Conservation (phyloP, 2,797 vertebrate species). For the Psittacula echo region DNA sequence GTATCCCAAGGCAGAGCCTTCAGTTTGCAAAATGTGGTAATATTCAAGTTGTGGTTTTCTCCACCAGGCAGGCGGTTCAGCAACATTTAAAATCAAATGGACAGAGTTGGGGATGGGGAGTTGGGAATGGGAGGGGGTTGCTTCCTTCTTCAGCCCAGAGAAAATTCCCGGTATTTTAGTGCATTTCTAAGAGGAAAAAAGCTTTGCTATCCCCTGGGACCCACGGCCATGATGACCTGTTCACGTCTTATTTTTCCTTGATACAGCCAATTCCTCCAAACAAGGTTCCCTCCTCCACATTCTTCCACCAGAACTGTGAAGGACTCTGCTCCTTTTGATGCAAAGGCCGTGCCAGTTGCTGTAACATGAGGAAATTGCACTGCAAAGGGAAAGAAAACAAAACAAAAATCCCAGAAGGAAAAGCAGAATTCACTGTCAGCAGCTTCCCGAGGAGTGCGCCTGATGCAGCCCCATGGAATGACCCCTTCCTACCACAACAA, state of each 20-base stretch:
- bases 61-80: slow-evolving; percentile 63
- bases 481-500: background rate
- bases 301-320: slow-evolving; percentile 39
- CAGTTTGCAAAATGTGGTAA: slow-evolving; percentile 75
- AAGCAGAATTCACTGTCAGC: slow-evolving; percentile 56
- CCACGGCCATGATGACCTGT: slow-evolving; percentile 3
- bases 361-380: slow-evolving; percentile 45
- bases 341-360: slow-evolving; percentile 45
- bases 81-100: slow-evolving; percentile 73
- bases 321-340: slow-evolving; percentile 16
- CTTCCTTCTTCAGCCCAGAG: slow-evolving; percentile 34
- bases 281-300: slow-evolving; percentile 26
- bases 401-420: slow-evolving; percentile 48
- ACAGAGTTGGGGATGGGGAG: slow-evolving; percentile 20
- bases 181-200: slow-evolving; percentile 22
- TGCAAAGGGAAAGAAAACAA: slow-evolving; percentile 34
- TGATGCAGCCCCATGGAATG: background rate
- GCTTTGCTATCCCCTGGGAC: background rate
- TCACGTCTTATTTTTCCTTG: slow-evolving; percentile 38
- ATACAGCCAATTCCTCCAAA: slow-evolving; percentile 38
- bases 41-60: slow-evolving; percentile 77
- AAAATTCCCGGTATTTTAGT: slow-evolving; percentile 54
- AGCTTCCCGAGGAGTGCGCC: slow-evolving; percentile 1
- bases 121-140: background rate
- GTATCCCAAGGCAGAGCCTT: slow-evolving; percentile 78